Evolutionary conservation across 1,140 invertebrate species (phyloP), one percentile per base, ranked within the genome.

Genomic region (Listronotus oregonensis): DNA sequence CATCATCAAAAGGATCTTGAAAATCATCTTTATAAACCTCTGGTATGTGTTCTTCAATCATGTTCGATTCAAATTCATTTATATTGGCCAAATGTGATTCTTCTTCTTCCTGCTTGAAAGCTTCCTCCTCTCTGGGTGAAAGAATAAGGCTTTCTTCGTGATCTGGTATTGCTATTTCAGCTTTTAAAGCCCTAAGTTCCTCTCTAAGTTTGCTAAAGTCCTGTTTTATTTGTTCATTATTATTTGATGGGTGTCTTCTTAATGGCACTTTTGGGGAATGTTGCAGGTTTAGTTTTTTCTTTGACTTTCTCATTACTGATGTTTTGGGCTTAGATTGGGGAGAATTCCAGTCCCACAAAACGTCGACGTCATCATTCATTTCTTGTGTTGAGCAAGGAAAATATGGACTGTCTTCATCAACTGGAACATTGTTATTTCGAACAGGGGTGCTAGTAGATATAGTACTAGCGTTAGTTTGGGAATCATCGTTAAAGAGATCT

Each of bases 291-390:
- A 62, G 56, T 65, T 39, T 46, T 56, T 72, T 74, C 37, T 64
- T 65, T n/a, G 65, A 60, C 51, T 63, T 70, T 44, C 57, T 67
- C n/a, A 57, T 40, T n/a, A 64, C 9, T 32, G 59, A 8, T 31
- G 37, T 49, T 47, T 39, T 66, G 71, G 73, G 15, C 44, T 65
- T 74, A 70, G 18, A 68, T 66, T 75, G 67, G 9, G 77, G 77
- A 6, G 75, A 78, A 67, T 75, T 73, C 73, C 76, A 78, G 55
- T 78, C 75, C 77, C 77, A 78, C 5, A 73, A 55, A 44, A 78
- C 77, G 67, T 78, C 75, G 8, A 74, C 65, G 51, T 71, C 68
- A n/a, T 77, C 73, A 18, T 37, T 46, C 12, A 62, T 56, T 69
- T 78, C 76, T 70, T 77, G 76, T 27, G 71, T 76, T 42, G 46